These are phyloP conservation scores for Schizotus pectinicornis DNA, from an alignment of 2,888 invertebrate species.

Conservation along the genomic window DNA sequence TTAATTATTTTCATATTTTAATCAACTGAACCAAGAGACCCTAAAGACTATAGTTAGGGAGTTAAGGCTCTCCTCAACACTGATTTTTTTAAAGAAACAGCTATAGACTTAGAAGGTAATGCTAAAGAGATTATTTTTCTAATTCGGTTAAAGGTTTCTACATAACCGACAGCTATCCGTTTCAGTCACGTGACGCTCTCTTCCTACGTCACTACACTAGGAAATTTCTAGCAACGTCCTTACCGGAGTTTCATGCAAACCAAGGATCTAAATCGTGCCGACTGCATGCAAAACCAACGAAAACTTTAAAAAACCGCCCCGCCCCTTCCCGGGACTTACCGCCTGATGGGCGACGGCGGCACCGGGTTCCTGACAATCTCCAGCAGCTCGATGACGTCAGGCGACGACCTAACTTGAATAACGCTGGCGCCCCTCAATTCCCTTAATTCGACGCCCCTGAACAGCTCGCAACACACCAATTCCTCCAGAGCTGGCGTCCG, in stretches of 20 bases:
- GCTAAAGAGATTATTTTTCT: too few species aligned
- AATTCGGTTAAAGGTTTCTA: too few species aligned
- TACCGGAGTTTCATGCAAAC: conserved; percentile 51
- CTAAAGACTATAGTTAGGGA: too few species aligned
- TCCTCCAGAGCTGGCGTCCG: conserved; percentile 80
- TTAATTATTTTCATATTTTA: too few species aligned
- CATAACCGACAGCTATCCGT: background rate
- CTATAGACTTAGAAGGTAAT: too few species aligned
- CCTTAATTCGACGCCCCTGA: conserved; percentile 85
- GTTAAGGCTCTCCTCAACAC: too few species aligned
- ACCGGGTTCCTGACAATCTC: conserved; percentile 49
- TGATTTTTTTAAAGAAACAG: too few species aligned
- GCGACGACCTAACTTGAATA: conserved; percentile 58
- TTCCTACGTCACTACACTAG: background rate
- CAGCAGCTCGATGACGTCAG: conserved; percentile 51
- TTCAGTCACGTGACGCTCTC: background rate
- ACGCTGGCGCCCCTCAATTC: conserved; percentile 85
- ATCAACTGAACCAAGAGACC: too few species aligned
- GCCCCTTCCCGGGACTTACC: conserved; percentile 46
- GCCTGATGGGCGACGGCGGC: conserved; percentile 47
- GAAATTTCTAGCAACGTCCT: conserved; percentile 19
- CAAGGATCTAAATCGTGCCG: conserved; percentile 52
- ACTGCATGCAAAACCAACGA: conserved; percentile 44
- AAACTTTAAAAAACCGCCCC: background rate
- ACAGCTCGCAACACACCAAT: conserved; percentile 81